phyloP scores from a whole-genome alignment of 92 coral and sea anemone species.

The Meandrina meandrites region DNA sequence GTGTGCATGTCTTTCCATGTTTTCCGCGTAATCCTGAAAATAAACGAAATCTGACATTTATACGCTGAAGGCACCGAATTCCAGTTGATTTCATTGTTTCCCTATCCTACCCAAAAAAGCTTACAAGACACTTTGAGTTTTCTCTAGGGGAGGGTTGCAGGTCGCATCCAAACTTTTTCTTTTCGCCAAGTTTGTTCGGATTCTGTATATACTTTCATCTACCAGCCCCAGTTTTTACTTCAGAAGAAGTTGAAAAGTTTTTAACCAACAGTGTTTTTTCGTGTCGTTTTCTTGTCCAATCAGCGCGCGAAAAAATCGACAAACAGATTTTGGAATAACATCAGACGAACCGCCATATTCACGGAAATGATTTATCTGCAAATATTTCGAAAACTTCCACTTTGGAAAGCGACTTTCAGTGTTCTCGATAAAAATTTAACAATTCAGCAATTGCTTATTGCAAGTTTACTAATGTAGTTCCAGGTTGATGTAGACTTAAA shows the following conservation, averaged over 20 bases:
- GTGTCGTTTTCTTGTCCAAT: not conserved
- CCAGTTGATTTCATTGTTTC: not conserved
- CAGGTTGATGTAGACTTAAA: not conserved
- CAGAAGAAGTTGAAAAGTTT: not conserved
- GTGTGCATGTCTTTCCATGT: constrained; percentile 77
- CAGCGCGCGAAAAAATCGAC: too few relatives aligned
- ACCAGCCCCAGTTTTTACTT: too few relatives aligned
- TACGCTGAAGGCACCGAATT: not conserved
- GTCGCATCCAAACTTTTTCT: not conserved
- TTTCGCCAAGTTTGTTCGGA: too few relatives aligned
- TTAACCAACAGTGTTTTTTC: not conserved
- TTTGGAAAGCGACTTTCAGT: not conserved
- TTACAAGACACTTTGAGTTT: not conserved
- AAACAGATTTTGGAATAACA: too few relatives aligned
- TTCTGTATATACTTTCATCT: too few relatives aligned
- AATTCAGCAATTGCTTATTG: not conserved
- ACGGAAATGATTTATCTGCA: too few relatives aligned
- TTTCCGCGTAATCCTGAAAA: constrained; percentile 85
- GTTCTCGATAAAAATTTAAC: too few relatives aligned
- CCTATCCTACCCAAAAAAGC: not conserved
- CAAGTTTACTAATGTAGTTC: not conserved
- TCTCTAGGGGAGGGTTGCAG: not conserved
- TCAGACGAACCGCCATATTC: too few relatives aligned
- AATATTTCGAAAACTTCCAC: too few relatives aligned
- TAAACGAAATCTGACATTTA: not conserved